Evolutionary conservation across 2,113 vertebrate genomes (phyloP), one percentile per base, ranked within the genome.

Genomic region (Gymnorhina tibicen): DNA sequence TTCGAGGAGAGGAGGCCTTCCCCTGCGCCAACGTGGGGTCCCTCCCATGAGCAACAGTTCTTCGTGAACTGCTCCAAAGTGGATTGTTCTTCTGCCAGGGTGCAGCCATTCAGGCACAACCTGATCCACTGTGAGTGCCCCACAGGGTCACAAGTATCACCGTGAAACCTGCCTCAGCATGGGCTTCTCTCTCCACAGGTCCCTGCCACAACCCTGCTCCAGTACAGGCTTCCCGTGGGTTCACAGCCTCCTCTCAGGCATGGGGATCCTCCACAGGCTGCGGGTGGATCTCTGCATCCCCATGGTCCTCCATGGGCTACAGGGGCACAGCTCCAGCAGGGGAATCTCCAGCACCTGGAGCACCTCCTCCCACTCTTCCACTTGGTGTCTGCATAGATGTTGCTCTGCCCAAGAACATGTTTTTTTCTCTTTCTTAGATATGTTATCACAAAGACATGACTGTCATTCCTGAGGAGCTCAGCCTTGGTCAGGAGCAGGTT

Each of bases 1-100:
- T 58, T 67, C 7, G 32, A 50, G 30, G 42, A 75, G 30, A 66
- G 6, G 37, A 23, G 26, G 10, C 32, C 42, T 59, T 50, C 11
- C 11, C 26, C 50, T 56, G 13, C 42, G 58, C 30, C 60, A 41
- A 0, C 1, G 7, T 20, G 24, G 8, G 13, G 8, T 42, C 7
- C 32, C 7, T 59, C 32, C 37, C 53, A 35, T 5, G 9, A 16
- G 42, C 22, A 13, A 33, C 23, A 56, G n/a, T 4, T 50, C 35
- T 41, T 16, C 46, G 37, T 17, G 3, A 73, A 37, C 39, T 73
- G 27, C 67, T 37, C 68, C 32, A 44, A 5, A 0, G 0, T 33
- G 53, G 42, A 42, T 60, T 62, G 19, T 14, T 77, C 27, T 76
- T 68, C 37, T 27, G 37, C 14, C 14, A 35, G 21, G 26, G 32